Conservation (phyloP, 2,888 invertebrate genomes). For the Apamea sordens region DNA sequence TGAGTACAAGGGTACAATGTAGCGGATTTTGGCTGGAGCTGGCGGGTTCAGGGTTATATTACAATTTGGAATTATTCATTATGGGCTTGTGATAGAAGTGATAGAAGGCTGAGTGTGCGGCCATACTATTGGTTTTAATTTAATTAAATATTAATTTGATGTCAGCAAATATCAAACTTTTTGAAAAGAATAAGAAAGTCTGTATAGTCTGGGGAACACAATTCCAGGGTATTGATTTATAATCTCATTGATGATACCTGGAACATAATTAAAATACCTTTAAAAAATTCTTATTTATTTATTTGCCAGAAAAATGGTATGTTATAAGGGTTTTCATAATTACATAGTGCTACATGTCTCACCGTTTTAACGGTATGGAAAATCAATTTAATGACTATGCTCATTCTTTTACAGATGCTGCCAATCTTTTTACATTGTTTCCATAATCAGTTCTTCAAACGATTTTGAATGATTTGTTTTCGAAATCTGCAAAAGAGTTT, state of each 20-base stretch:
- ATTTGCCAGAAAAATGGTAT: no score
- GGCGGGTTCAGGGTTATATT: not conserved
- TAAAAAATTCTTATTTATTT: no score
- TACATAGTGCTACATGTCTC: no score
- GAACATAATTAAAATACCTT: not conserved
- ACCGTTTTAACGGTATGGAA: no score
- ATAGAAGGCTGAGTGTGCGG: not conserved
- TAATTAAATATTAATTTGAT: not conserved
- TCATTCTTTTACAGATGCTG: not conserved
- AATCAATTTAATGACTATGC: not conserved
- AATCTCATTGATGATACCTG: not conserved
- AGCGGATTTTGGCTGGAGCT: not conserved
- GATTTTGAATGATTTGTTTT: not conserved
- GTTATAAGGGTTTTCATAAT: no score
- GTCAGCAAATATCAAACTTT: no score
- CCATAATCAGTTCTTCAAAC: no score
- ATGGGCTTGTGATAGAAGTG: not conserved
- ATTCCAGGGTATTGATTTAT: not conserved
- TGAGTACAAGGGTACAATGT: not conserved
- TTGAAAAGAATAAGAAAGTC: not conserved
- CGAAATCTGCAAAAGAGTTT: no score
- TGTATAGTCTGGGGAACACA: not conserved
- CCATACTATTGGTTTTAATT: not conserved
- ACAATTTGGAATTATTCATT: conserved; percentile 5
- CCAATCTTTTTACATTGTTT: not conserved